phyloP scores from a whole-genome alignment of 2,113 vertebrate species.

The Nycticorax nycticorax region DNA sequence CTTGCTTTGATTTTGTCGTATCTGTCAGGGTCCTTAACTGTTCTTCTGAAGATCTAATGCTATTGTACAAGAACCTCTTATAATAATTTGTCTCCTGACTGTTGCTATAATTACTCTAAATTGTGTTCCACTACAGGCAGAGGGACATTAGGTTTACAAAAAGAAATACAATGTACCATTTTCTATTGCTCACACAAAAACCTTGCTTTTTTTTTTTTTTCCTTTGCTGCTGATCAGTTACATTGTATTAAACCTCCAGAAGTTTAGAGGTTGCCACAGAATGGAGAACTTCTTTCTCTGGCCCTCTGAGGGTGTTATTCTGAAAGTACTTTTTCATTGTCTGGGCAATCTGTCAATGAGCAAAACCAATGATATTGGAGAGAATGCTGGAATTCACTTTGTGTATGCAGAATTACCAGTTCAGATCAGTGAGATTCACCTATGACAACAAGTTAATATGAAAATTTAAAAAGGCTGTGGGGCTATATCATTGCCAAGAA shows the following conservation, averaged over 20 bases:
- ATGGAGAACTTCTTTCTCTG: background rate
- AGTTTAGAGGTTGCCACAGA: background rate
- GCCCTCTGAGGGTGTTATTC: background rate
- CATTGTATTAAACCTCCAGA: background rate
- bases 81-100: background rate
- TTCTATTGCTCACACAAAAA: background rate
- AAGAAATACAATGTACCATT: background rate
- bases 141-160: background rate
- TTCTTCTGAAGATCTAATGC: background rate
- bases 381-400: background rate
- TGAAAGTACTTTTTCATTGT: background rate
- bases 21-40: background rate
- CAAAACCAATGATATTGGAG: background rate
- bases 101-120: background rate
- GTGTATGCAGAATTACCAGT: background rate
- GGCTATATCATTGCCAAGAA: background rate
- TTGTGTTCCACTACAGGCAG: background rate
- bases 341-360: background rate
- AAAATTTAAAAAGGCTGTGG: background rate
- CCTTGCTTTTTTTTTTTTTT: background rate
- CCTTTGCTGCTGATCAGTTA: background rate
- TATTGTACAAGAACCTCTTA: background rate
- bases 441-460: background rate
- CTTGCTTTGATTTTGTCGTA: background rate
- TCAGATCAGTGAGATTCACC: background rate